phyloP scores from a whole-genome alignment of 2,888 invertebrate species.

The Rambutsinella grinnellia region DNA sequence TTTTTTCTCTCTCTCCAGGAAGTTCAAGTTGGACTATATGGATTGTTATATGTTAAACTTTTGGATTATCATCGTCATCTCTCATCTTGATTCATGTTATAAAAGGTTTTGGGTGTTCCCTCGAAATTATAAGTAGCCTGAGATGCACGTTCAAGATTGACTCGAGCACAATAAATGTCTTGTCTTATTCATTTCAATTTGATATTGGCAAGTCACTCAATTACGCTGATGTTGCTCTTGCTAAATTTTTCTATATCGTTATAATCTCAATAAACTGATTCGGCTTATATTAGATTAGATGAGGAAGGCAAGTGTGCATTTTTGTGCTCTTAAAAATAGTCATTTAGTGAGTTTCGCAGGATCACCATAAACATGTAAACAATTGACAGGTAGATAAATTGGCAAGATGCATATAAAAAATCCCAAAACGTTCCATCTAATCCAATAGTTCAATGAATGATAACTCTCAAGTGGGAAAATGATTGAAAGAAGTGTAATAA shows the following conservation, averaged over 20 bases:
- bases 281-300: not conserved
- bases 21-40: constrained; percentile 9
- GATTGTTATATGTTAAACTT: not conserved
- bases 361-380: constrained; percentile 45
- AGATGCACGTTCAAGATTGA: not conserved
- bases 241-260: too few species aligned
- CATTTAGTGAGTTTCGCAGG: not conserved
- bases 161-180: constrained; percentile 25
- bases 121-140: not conserved
- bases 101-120: constrained; percentile 48
- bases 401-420: too few species aligned
- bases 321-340: not conserved
- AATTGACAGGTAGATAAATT: constrained; percentile 51
- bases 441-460: not conserved
- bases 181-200: constrained; percentile 35
- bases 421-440: not conserved
- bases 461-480: not conserved
- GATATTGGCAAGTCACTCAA: constrained; percentile 27
- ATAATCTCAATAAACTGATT: constrained; percentile 19
- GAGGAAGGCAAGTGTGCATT: not conserved
- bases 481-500: constrained; percentile 14
- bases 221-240: constrained; percentile 37
- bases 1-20: constrained; percentile 44
- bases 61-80: not conserved
- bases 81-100: not conserved